These are phyloP conservation scores for Cyanistes caeruleus DNA, from an alignment of 2,113 vertebrate genomes.

Conservation along the genomic window DNA sequence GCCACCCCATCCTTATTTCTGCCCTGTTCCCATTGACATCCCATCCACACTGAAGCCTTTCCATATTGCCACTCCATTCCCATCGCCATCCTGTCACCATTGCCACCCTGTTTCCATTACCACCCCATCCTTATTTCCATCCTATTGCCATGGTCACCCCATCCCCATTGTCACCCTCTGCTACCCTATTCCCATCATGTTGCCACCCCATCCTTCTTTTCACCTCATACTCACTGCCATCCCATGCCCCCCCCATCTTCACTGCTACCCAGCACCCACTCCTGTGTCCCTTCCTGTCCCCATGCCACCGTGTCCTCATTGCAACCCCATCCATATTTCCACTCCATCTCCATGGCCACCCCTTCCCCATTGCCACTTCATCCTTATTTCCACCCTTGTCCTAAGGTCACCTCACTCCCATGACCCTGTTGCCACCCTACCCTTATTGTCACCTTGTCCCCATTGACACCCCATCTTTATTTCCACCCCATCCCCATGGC, in stretches of 20 bases:
- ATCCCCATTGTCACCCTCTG: neutral
- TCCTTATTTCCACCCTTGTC: neutral
- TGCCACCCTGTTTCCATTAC: neutral
- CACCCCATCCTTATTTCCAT: neutral
- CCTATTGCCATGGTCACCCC: neutral
- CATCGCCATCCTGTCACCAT: rapidly evolving
- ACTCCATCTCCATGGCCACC: no score
- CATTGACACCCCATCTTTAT: no score
- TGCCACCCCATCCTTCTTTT: neutral
- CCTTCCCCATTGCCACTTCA: rapidly evolving
- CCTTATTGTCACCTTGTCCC: neutral
- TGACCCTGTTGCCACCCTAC: neutral
- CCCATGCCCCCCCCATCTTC: neutral
- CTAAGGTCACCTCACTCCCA: rapidly evolving
- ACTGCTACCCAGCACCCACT: rapidly evolving
- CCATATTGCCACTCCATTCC: rapidly evolving
- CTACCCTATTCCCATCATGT: neutral
- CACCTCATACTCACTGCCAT: rapidly evolving
- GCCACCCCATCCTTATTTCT: neutral
- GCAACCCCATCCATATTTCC: neutral
- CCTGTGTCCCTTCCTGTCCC: neutral
- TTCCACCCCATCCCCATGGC: no score
- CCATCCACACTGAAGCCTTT: rapidly evolving
- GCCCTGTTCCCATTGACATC: neutral
- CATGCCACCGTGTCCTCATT: no score